Conservation (phyloP, 2,113 vertebrate species). For the Leucopsar rothschildi region DNA sequence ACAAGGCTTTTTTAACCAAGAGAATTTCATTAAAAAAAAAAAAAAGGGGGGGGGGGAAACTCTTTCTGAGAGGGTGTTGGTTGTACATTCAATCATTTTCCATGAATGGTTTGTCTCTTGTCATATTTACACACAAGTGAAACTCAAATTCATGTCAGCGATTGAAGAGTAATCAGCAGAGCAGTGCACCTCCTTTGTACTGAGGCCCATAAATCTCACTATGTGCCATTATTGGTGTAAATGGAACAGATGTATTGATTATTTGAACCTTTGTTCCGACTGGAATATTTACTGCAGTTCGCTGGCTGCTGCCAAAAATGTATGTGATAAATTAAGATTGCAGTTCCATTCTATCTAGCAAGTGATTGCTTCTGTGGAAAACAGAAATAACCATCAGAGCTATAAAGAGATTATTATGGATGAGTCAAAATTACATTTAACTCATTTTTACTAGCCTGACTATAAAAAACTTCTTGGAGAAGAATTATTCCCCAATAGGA, state of each 20-base stretch:
- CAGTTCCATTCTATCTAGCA: not conserved
- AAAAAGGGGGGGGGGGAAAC: not conserved
- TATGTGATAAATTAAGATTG: slow-evolving; percentile 27
- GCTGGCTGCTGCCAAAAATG: not conserved
- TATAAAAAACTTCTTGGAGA: not conserved
- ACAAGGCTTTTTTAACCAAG: not conserved
- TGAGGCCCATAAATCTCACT: slow-evolving; percentile 36
- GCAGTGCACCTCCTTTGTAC: not conserved
- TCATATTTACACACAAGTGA: slow-evolving; percentile 23
- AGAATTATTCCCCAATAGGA: not conserved
- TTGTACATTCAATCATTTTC: not conserved
- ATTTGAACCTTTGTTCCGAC: slow-evolving; percentile 21
- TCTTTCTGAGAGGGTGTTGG: not conserved
- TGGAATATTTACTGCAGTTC: not conserved
- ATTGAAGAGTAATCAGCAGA: slow-evolving; percentile 46
- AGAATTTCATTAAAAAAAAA: not conserved
- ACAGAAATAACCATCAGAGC: slow-evolving; percentile 51
- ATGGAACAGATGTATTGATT: slow-evolving; percentile 49
- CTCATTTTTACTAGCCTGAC: not conserved
- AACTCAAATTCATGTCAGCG: not conserved
- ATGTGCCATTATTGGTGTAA: slow-evolving; percentile 34
- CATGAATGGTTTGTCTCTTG: not conserved
- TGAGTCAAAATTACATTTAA: not conserved
- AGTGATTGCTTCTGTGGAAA: slow-evolving; percentile 35
- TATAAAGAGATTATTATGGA: slow-evolving; percentile 21